Conservation (phyloP, 2,888 invertebrate genomes). For the Galerucella calmariensis region DNA sequence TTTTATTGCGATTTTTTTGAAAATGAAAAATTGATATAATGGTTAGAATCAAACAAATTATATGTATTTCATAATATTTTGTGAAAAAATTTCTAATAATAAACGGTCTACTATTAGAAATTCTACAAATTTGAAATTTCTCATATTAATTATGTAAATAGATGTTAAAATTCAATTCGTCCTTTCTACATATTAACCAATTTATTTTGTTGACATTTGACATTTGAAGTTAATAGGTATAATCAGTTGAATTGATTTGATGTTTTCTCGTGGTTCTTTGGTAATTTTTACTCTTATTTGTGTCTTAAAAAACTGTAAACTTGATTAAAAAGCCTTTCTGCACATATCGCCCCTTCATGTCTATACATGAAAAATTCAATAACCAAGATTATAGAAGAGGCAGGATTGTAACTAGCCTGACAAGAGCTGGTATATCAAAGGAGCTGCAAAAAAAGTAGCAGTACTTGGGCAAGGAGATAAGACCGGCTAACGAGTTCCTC, state of each 20-base stretch:
- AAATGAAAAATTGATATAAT: conserved; percentile 1
- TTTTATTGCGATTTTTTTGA: background rate
- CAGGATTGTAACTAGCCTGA: too few relatives aligned
- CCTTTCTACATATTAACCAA: background rate
- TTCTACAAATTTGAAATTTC: background rate
- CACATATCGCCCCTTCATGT: too few relatives aligned
- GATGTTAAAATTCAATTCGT: background rate
- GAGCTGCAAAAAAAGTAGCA: too few relatives aligned
- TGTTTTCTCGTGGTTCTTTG: too few relatives aligned
- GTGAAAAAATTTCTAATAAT: background rate
- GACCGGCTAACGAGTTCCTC: too few relatives aligned
- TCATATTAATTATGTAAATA: background rate
- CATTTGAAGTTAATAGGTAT: background rate
- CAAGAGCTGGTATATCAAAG: too few relatives aligned
- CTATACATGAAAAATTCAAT: too few relatives aligned
- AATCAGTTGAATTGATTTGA: background rate
- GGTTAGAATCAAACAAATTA: background rate
- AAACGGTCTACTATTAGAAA: background rate
- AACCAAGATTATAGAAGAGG: too few relatives aligned
- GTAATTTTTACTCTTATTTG: background rate
- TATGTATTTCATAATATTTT: background rate
- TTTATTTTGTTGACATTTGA: background rate
- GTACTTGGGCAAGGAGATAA: too few relatives aligned
- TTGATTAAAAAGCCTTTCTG: too few relatives aligned
- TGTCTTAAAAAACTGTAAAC: too few relatives aligned